Evolutionary conservation across 1,140 invertebrate genomes (phyloP).

Genomic region (Homalodisca vitripennis): DNA sequence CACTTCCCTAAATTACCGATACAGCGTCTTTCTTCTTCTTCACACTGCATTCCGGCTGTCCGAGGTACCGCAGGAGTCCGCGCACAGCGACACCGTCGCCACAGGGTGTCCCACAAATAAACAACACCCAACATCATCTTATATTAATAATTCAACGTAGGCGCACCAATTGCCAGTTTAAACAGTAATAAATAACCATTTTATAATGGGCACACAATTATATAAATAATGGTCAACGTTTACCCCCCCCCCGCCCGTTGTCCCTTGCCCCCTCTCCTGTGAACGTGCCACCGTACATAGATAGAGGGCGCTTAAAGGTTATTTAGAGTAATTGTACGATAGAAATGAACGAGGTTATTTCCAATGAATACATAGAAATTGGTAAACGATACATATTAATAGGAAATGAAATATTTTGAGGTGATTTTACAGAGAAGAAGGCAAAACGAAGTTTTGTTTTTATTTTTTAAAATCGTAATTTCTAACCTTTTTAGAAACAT

Average conservation of each 20-base stretch:
- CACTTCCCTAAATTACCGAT: constrained; percentile 26
- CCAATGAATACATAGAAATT: no score
- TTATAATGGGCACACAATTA: constrained; percentile 34
- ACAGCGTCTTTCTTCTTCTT: constrained; percentile 17
- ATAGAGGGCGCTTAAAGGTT: no score
- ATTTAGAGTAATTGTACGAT: no score
- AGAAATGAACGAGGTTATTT: no score
- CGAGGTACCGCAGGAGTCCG: constrained; percentile 1
- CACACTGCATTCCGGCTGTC: constrained; percentile 9
- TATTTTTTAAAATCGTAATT: no score
- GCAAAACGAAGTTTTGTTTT: no score
- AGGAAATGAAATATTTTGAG: no score
- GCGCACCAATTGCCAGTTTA: constrained; percentile 35
- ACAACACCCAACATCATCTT: constrained; percentile 19
- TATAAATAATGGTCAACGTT: constrained; percentile 32
- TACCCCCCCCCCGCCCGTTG: neutral
- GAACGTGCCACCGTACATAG: no score
- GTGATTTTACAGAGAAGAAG: no score
- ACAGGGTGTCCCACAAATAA: constrained; percentile 24
- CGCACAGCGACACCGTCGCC: constrained; percentile 12
- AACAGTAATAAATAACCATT: constrained; percentile 33
- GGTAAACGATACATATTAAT: no score
- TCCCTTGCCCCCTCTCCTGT: no score
- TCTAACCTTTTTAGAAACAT: no score
- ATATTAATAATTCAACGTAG: constrained; percentile 31